Evolutionary conservation across 1,140 invertebrate species (phyloP).

Genomic region (Lutraria rhynchaena): DNA sequence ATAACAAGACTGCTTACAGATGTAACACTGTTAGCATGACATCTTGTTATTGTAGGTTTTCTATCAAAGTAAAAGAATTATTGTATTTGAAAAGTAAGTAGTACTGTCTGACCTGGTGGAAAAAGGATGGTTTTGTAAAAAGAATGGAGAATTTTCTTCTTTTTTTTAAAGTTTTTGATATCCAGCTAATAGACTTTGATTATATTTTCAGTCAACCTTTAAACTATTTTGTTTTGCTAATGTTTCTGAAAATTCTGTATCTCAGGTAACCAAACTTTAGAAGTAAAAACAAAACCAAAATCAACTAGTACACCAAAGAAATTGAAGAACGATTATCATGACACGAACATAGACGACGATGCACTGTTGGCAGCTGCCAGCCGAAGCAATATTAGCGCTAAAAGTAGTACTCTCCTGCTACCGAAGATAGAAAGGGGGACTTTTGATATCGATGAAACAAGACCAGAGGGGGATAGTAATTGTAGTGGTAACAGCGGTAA

Average conservation of each 20-base stretch:
- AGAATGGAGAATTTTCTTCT: no score
- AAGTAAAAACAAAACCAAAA: conserved; percentile 9
- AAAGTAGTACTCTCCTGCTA: conserved; percentile 32
- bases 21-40: no score
- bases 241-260: neutral
- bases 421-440: neutral
- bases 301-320: conserved; percentile 34
- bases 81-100: no score
- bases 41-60: no score
- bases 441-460: neutral
- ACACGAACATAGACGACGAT: conserved; percentile 32
- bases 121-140: no score
- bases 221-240: neutral
- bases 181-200: no score
- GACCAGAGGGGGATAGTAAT: conserved; percentile 14
- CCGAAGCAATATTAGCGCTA: conserved; percentile 38
- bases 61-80: no score
- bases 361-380: conserved; percentile 1
- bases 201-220: neutral
- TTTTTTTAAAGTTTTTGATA: no score
- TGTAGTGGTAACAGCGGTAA: conserved; percentile 16
- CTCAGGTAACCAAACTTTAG: neutral
- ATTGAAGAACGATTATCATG: neutral
- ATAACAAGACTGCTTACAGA: no score
- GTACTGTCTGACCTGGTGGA: no score